Conservation (phyloP, 2,797 vertebrate species). For the Scolopax bukidnonensis region DNA sequence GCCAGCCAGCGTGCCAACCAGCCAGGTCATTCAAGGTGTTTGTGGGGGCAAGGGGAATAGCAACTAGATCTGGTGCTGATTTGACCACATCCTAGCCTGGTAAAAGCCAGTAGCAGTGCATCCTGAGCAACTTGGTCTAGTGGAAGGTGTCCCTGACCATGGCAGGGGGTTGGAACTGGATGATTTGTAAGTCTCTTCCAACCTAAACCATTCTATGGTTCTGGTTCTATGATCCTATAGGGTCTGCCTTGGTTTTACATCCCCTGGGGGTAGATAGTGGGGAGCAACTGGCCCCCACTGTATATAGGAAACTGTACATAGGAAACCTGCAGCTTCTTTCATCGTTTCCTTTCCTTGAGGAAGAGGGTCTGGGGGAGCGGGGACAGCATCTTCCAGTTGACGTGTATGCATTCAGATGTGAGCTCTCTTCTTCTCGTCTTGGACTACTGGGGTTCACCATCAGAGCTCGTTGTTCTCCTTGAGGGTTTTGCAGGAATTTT, state of each 20-base stretch:
- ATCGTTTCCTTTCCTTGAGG: neutral
- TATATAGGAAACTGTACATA: neutral
- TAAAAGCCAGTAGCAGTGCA: neutral
- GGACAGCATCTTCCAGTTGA: neutral
- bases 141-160: neutral
- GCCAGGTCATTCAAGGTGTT: rapidly evolving
- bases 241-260: neutral
- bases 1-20: rapidly evolving
- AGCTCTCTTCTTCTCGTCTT: neutral
- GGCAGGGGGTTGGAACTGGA: neutral
- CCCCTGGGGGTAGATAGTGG: neutral
- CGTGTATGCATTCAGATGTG: neutral
- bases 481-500: neutral
- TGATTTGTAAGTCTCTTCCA: neutral
- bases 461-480: neutral
- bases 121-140: neutral
- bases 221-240: neutral
- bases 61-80: neutral
- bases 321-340: neutral
- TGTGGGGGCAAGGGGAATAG: neutral
- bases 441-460: neutral
- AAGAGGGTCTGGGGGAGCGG: neutral
- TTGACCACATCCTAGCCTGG: neutral
- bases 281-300: neutral
- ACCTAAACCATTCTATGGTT: neutral